phyloP scores from a whole-genome alignment of 1,140 invertebrate species.

The Lasaia peninsularis region DNA sequence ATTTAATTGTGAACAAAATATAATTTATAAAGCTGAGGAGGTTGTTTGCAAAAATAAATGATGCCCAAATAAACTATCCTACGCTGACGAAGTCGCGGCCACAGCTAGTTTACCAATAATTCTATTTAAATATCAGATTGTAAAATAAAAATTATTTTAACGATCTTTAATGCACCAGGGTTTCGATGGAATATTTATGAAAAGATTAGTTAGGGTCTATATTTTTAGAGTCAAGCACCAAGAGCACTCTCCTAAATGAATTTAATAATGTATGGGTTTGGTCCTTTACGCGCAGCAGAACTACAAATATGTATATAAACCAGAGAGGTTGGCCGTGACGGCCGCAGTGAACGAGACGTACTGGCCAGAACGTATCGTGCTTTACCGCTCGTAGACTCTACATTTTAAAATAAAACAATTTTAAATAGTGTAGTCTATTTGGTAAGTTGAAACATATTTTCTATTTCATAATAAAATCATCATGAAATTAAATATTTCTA shows the following conservation, averaged over 20 bases:
- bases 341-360: constrained; percentile 47
- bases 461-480: neutral
- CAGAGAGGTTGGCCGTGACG: constrained; percentile 38
- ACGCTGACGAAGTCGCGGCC: too few species aligned
- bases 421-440: constrained; percentile 11
- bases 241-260: constrained; percentile 49
- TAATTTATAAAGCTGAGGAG: too few species aligned
- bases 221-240: constrained; percentile 32
- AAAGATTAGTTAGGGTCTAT: too few species aligned
- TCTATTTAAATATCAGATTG: too few species aligned
- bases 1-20: too few species aligned
- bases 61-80: too few species aligned
- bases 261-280: constrained; percentile 36
- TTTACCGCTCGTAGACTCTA: constrained; percentile 23
- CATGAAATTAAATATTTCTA: neutral
- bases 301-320: constrained; percentile 50
- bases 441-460: constrained; percentile 17
- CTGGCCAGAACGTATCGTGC: constrained; percentile 35
- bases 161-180: too few species aligned
- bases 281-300: constrained; percentile 30
- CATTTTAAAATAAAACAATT: constrained; percentile 10
- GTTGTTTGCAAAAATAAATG: too few species aligned
- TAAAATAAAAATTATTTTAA: neutral
- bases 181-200: too few species aligned
- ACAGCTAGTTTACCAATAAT: too few species aligned